Conservation (phyloP, 2,113 vertebrate genomes). For the Charina bottae region DNA sequence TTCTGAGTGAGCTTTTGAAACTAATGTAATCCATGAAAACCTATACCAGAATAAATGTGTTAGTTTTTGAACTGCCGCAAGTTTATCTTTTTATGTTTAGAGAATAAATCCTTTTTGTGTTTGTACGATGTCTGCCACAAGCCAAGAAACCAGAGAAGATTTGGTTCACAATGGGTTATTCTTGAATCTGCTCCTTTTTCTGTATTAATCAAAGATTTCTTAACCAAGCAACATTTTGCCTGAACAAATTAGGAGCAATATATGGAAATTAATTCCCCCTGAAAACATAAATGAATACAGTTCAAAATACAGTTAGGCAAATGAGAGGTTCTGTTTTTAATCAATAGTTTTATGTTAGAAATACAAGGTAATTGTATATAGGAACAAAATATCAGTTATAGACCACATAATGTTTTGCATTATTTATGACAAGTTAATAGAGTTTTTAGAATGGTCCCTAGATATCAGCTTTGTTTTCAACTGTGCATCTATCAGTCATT, state of each 20-base stretch:
- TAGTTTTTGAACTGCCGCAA: neutral
- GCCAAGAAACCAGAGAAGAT: neutral
- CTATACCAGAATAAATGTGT: neutral
- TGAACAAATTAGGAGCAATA: neutral
- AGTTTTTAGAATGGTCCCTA: no score
- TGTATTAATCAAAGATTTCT: conserved; percentile 4
- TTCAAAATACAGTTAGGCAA: neutral
- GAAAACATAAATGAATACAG: no score
- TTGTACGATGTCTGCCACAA: neutral
- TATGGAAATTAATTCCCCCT: neutral
- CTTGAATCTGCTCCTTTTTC: neutral
- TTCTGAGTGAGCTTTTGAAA: neutral
- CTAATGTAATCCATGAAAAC: neutral
- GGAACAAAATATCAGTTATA: no score
- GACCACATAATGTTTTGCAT: no score
- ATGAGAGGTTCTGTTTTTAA: neutral
- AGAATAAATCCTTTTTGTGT: no score
- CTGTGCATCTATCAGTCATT: no score
- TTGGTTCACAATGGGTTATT: neutral
- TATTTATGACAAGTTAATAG: no score
- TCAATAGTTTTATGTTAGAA: no score
- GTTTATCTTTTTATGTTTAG: neutral
- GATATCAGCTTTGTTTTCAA: no score
- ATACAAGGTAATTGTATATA: no score
- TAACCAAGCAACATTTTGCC: neutral